Evolutionary conservation across 2,113 vertebrate species (phyloP), one percentile per base, ranked within the genome.

Genomic region (Ceyx margarethae): DNA sequence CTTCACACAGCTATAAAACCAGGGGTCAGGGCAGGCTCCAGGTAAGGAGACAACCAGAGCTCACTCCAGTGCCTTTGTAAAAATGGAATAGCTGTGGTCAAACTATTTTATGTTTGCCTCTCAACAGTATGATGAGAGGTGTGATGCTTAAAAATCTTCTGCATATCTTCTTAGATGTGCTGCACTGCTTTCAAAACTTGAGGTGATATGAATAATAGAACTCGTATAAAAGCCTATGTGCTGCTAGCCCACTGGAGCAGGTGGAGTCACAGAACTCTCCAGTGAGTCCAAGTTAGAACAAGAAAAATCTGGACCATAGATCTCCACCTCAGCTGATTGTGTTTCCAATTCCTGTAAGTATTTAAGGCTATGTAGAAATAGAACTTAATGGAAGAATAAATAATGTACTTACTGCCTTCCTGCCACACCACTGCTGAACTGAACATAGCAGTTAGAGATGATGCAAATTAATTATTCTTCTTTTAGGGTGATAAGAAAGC

Each of bases 311-410:
- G 31, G 42, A 37, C 62, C 46, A 10, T 28, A 89, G 53, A 37
- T 43, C 33, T 81, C 43, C 48, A 53, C 37, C 45, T 73, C 23
- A 35, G 23, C 51, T 4, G 4, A 14, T 82, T 37, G 17, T 1
- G 0, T 61, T 94, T 84, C 50, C 16, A 68, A 8, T 58, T 91
- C 64, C 56, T 66, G 7, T 61, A 73, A 58, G 22, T 71, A 13
- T 85, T 85, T 77, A 85, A 80, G 60, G 43, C 50, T 51, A 16
- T 5, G 8, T 74, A 85, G 85, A 74, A 95, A 56, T 21, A 77
- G 85, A 87, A 92, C 43, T 73, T 85, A 92, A 87, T 66, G 64
- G 74, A 86, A 84, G 33, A 42, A 82, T 45, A 87, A 92, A 54
- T 85, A 4, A 76, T 31, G 22, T 85, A 31, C 29, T 79, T 57